Evolutionary conservation across 2,888 invertebrate species (phyloP), one percentile per base, ranked within the genome.

Genomic region (Panzeria rudis): DNA sequence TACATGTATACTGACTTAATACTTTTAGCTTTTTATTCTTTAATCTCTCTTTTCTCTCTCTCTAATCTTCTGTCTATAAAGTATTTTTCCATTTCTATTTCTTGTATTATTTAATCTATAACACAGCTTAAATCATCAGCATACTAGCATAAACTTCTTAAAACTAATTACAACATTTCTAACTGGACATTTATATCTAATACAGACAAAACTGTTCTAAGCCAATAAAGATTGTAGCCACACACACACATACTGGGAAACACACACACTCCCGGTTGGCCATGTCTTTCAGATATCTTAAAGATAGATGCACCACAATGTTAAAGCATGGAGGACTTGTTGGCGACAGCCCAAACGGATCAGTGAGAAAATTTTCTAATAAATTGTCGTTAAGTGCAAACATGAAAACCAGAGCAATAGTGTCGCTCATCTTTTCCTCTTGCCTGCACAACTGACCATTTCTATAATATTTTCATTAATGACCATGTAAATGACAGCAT

Each of bases 91-190:
- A 20, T 59, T 29, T 59, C 64, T 20, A 20, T 17, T 66, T 56
- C 23, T 47, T 56, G 23, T 52, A 32, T 44, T 35, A 15, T 59
- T 59, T 59, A 80, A 80, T 80, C 64, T 76, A 29, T 50, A n/a
- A 56, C 13, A 71, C 62, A 62, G 76, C 44, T 76, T 82, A 82
- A 68, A 32, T 62, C 54, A 82, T 82, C 69, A 75, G 32, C 62
- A 56, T 35, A 73, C 50, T 73, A 68, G 52, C 17, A 66, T 61
- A 32, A 75, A 73, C 35, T 69, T 75, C 47, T 69, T 54, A 29
- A 23, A 44, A 76, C 52, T 69, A 75, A 81, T 81, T 81, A 81
- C 61, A 69, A 44, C 23, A 54, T 72, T 56, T 59, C 50, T 25
- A 64, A 44, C 25, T 71, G 62, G 47, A 47, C 38, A 69, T 76